phyloP scores from a whole-genome alignment of 2,888 invertebrate species.

The Temnothorax ravouxi region DNA sequence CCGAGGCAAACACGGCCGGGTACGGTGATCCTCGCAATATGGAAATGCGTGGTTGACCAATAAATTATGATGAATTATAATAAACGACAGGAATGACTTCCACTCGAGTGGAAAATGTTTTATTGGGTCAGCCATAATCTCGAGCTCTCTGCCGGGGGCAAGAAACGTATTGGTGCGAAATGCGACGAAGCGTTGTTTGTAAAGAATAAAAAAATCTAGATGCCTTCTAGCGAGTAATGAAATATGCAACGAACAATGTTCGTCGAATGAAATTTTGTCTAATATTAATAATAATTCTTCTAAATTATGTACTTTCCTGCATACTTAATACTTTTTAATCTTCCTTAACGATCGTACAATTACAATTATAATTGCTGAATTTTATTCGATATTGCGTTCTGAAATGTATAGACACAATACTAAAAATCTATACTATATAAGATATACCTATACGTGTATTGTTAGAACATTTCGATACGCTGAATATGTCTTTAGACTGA shows the following conservation, averaged over 20 bases:
- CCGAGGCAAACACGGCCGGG: constrained; percentile 61
- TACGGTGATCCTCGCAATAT: constrained; percentile 65
- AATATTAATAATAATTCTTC: background rate
- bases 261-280: background rate
- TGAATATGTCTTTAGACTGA: background rate
- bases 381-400: background rate
- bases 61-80: constrained; percentile 77
- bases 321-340: background rate
- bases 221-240: background rate
- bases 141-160: constrained; percentile 23
- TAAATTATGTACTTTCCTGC: background rate
- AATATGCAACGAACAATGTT: background rate
- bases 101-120: constrained; percentile 57
- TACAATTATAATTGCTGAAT: background rate
- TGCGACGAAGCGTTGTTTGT: background rate
- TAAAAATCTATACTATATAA: background rate
- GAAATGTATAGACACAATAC: background rate
- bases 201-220: background rate
- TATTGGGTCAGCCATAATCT: constrained; percentile 32
- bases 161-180: constrained; percentile 48
- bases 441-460: background rate
- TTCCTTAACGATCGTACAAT: background rate
- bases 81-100: constrained; percentile 67
- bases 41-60: constrained; percentile 74
- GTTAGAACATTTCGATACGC: background rate